Conservation (phyloP, 2,888 invertebrate genomes). For the Synergus umbraculus region DNA sequence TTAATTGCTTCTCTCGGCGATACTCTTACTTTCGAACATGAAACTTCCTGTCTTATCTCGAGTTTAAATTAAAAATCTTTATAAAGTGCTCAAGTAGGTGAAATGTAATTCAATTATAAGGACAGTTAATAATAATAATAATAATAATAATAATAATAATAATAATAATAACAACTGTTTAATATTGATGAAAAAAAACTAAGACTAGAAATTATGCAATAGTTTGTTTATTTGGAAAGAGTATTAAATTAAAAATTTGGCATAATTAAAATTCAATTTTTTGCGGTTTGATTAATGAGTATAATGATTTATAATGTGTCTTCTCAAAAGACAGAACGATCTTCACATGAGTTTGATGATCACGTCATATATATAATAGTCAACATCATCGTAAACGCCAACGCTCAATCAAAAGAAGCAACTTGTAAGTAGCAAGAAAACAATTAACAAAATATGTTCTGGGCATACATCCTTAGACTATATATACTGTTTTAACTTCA, state of each 20-base stretch:
- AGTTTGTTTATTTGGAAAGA: too few species aligned
- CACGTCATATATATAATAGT: background rate
- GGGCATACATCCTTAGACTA: too few species aligned
- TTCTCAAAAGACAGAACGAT: background rate
- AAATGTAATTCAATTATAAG: slow-evolving; percentile 4
- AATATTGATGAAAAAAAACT: too few species aligned
- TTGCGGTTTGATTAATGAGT: background rate
- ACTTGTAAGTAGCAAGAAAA: background rate
- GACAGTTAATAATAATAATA: background rate
- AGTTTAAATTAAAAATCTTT: background rate
- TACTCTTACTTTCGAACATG: background rate
- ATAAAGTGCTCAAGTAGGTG: background rate
- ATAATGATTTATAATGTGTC: background rate
- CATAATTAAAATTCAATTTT: background rate
- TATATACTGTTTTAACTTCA: too few species aligned
- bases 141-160: too few species aligned
- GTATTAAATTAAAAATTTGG: background rate
- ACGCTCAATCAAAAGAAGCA: background rate
- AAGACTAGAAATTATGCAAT: too few species aligned
- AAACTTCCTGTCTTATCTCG: slow-evolving; percentile 3
- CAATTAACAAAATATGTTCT: too few species aligned
- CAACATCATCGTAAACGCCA: background rate
- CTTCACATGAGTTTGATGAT: background rate
- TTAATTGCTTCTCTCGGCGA: too few species aligned
- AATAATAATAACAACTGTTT: too few species aligned